Percentiles rank a stretch among this genome's conserved stretches.
These are phyloP conservation scores for Leuciscus waleckii DNA, from an alignment of 2,797 vertebrate species.

Conservation along the genomic window DNA sequence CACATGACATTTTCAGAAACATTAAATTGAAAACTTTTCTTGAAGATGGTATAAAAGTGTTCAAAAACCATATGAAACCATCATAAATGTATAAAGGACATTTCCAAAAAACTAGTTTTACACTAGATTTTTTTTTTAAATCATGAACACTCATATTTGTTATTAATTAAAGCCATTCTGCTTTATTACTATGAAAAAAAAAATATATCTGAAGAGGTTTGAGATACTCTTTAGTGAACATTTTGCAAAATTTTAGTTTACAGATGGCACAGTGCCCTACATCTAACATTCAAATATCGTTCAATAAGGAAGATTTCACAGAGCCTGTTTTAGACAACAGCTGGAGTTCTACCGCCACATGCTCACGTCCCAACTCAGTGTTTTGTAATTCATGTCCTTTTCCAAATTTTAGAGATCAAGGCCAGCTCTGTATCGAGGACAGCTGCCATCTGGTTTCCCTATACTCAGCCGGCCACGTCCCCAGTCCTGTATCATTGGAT, in stretches of 20 bases:
- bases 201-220: background rate
- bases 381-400: conserved; percentile 29
- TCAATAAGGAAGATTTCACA: conserved; percentile 11
- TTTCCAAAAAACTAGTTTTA: background rate
- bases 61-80: background rate
- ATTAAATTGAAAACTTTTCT: background rate
- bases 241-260: background rate
- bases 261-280: background rate
- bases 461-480: background rate
- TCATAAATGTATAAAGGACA: background rate
- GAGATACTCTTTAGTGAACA: background rate
- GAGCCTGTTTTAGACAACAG: conserved; percentile 11
- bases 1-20: background rate
- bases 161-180: background rate
- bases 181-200: background rate
- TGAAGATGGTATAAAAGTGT: background rate
- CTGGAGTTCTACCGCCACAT: conserved; percentile 23
- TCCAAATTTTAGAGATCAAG: conserved; percentile 22
- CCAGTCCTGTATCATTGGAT: background rate
- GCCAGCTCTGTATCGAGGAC: background rate
- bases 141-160: too few relatives aligned
- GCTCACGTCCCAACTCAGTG: background rate
- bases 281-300: conserved; percentile 23
- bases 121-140: too few relatives aligned
- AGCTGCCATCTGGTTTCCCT: conserved; percentile 36